Evolutionary conservation across 2,888 invertebrate species (phyloP).

Genomic region (Nemapogon koenigi): DNA sequence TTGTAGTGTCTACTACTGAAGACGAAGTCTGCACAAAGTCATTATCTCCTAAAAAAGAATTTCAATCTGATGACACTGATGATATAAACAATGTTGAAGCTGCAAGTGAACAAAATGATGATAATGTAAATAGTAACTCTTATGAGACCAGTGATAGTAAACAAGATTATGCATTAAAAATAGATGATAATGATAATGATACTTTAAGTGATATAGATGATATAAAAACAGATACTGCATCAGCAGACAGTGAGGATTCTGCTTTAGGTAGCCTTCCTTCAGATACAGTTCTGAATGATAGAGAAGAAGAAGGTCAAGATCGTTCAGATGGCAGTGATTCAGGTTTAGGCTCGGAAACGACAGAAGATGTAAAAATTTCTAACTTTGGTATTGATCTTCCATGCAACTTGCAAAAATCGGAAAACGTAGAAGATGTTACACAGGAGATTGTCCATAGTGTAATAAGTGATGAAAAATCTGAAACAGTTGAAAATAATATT

Average conservation of each 20-base stretch:
- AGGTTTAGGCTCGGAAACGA: constrained; percentile 78
- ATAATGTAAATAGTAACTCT: constrained; percentile 40
- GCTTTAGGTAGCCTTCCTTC: constrained; percentile 68
- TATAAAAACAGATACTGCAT: constrained; percentile 57
- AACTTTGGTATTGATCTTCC: constrained; percentile 40
- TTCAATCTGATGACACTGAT: constrained; percentile 47
- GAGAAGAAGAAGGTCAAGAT: constrained; percentile 68
- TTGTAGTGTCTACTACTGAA: too few species aligned
- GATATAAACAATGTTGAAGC: constrained; percentile 31
- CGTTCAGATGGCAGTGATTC: constrained; percentile 86
- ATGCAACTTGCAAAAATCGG: constrained; percentile 23
- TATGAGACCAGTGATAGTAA: constrained; percentile 61
- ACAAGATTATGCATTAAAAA: constrained; percentile 52
- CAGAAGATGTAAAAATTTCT: constrained; percentile 60
- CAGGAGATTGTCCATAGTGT: constrained; percentile 16
- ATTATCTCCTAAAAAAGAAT: constrained; percentile 33
- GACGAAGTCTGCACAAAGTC: constrained; percentile 20
- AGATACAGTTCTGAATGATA: constrained; percentile 43
- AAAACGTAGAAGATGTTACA: constrained; percentile 9
- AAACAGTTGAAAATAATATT: constrained; percentile 17
- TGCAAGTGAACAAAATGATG: constrained; percentile 43
- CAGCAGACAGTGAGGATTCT: constrained; percentile 68
- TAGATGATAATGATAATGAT: constrained; percentile 59
- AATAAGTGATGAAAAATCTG: constrained; percentile 13
- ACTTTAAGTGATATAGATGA: constrained; percentile 59